Evolutionary conservation across 2,888 invertebrate genomes (phyloP), one percentile per base, ranked within the genome.

Genomic region (Drosophila mercatorum): DNA sequence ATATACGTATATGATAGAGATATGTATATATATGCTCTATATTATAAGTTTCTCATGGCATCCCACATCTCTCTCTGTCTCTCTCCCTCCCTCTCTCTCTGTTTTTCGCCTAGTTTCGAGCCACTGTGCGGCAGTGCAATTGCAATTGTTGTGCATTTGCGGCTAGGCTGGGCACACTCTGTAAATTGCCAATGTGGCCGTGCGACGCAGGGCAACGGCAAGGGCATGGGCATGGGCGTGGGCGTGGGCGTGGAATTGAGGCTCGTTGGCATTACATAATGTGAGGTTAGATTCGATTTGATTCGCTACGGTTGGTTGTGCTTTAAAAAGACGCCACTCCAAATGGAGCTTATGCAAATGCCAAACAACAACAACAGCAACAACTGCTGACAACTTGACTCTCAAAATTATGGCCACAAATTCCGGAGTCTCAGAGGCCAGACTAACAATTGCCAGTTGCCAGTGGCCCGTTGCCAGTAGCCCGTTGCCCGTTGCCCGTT

Each of bases 351-450:
- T 65, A 72, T 80, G 76, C 76, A 75, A 78, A 80, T 78, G 36
- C 22, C 10, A n/a, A 31, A 11, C 44, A 40, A 44, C 31, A 49
- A 47, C 46, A n/a, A n/a, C 31, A 28, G 8, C 40, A 41, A 51
- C 46, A 68, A 61, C 57, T 78, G 65, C 64, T 64, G 78, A 70
- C 78, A 78, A 72, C 76, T 75, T 75, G 58, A 69, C 46, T 72
- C 49, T 72, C 49, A 28, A 67, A 78, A 70, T 78, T 72, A 80
- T 78, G 72, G 60, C 67, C 80, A 76, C 80, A 68, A 75, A 69
- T 69, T 75, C 80, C 80, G 69, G 76, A 64, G 44, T 44, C 51
- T 36, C 53, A 26, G 38, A 38, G 14, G 26, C 5, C 26, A 26
- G 40, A 41, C 26, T 17, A 55, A 28, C 55, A 55, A 55, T 41